A percentile compares a stretch with the other conserved stretches of the same genome.
phyloP scores from a whole-genome alignment of 2,113 vertebrate genomes.

The Cettia cetti region DNA sequence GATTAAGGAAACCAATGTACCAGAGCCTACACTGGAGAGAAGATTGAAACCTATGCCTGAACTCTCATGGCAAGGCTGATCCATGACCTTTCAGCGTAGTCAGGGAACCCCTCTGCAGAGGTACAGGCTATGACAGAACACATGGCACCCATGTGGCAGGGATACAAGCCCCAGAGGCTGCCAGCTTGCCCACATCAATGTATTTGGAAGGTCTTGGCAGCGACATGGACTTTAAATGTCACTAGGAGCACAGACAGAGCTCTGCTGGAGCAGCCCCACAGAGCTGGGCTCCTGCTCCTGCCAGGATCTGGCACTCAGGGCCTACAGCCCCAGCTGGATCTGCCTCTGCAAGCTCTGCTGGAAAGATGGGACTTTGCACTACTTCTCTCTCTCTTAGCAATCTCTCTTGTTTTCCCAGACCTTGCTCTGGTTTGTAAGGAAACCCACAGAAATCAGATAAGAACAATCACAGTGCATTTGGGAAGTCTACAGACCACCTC shows the following conservation, averaged over 20 bases:
- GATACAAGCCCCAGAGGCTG: not conserved
- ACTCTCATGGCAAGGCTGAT: not conserved
- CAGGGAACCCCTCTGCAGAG: not conserved
- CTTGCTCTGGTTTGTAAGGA: not conserved
- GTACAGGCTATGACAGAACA: not conserved
- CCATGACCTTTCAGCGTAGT: accelerated
- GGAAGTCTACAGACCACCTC: not conserved
- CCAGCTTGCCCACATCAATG: not conserved
- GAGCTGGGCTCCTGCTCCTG: not conserved
- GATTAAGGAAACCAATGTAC: not conserved
- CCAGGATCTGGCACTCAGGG: not conserved
- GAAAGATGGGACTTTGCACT: not conserved
- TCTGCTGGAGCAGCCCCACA: not conserved
- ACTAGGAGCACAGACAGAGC: not conserved
- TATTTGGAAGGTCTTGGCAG: not conserved
- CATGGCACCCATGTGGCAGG: not conserved
- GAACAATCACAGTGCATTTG: not conserved
- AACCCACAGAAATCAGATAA: slow-evolving; percentile 23
- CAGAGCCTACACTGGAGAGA: not conserved
- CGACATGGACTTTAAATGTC: not conserved
- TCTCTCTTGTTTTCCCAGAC: not conserved
- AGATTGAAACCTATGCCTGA: not conserved
- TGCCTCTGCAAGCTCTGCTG: not conserved
- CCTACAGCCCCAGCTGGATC: not conserved
- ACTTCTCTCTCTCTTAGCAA: not conserved